Evolutionary conservation across 2,113 vertebrate species (phyloP).

Genomic region (Laterallus jamaicensis): DNA sequence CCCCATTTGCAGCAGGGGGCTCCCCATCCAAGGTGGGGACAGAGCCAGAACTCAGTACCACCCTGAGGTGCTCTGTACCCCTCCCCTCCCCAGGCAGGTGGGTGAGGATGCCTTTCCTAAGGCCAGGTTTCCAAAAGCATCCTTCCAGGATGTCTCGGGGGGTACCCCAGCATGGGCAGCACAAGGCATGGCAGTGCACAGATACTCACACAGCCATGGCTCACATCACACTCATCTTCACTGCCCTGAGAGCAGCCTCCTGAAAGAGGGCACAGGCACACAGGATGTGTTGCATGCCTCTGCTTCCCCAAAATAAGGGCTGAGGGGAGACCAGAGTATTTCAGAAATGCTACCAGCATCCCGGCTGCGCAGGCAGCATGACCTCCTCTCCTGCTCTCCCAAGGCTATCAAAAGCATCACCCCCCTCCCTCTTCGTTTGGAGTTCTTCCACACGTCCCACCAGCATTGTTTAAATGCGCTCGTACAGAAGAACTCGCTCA

Average conservation of each 20-base stretch:
- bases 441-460: background rate
- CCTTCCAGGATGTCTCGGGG: background rate
- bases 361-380: background rate
- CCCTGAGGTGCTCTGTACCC: background rate
- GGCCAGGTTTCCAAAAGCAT: background rate
- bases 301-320: background rate
- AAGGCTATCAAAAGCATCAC: accelerated
- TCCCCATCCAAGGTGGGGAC: background rate
- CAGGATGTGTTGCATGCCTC: accelerated
- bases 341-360: background rate
- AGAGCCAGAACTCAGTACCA: background rate
- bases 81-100: accelerated
- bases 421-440: background rate
- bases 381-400: background rate
- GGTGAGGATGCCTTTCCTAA: background rate
- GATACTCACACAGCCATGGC: accelerated
- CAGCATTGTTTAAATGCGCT: slow-evolving; percentile 1
- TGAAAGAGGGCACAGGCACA: background rate
- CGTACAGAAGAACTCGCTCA: slow-evolving; percentile 53
- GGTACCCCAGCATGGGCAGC: accelerated
- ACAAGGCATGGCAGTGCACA: accelerated
- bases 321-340: background rate
- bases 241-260: background rate
- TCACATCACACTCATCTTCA: background rate
- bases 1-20: too few relatives aligned